A percentile compares a stretch with the other conserved stretches of the same genome.
Conservation (phyloP, 2,888 invertebrate species). For the Gnatocerus cornutus region DNA sequence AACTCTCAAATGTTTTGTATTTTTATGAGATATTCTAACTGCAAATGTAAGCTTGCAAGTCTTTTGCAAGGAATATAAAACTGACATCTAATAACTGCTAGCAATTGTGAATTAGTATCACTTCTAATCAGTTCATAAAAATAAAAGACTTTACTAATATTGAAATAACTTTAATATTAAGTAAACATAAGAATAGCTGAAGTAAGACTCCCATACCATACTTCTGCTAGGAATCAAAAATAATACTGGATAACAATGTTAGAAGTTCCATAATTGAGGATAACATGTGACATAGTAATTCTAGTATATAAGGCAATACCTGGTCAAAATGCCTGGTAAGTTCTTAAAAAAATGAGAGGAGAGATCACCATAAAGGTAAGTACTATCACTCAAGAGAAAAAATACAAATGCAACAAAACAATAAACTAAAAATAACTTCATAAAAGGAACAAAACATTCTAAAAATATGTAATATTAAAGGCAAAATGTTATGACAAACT, state of each 20-base stretch:
- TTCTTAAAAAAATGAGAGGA: neutral
- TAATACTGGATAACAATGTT: neutral
- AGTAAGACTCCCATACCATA: neutral
- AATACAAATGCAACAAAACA: conserved; percentile 5
- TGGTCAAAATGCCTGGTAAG: neutral
- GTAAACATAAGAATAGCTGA: neutral
- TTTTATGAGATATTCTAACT: conserved; percentile 13
- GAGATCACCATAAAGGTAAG: neutral
- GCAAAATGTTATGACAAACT: conserved; percentile 13
- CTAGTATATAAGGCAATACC: conserved; percentile 8
- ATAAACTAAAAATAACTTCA: conserved; percentile 24
- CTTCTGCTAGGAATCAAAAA: neutral
- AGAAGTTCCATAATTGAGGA: neutral
- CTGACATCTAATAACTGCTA: neutral
- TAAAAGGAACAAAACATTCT: conserved; percentile 38
- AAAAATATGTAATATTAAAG: conserved; percentile 18
- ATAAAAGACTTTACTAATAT: conserved; percentile 29
- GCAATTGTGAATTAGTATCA: conserved; percentile 6
- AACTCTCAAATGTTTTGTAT: neutral
- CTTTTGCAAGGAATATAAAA: conserved; percentile 2
- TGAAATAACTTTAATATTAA: conserved; percentile 9
- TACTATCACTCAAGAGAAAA: conserved; percentile 2
- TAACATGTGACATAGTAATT: neutral
- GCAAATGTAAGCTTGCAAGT: neutral
- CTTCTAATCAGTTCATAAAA: neutral